These are phyloP conservation scores for Agrochola lychnidis DNA, from an alignment of 2,888 invertebrate genomes.

Conservation along the genomic window DNA sequence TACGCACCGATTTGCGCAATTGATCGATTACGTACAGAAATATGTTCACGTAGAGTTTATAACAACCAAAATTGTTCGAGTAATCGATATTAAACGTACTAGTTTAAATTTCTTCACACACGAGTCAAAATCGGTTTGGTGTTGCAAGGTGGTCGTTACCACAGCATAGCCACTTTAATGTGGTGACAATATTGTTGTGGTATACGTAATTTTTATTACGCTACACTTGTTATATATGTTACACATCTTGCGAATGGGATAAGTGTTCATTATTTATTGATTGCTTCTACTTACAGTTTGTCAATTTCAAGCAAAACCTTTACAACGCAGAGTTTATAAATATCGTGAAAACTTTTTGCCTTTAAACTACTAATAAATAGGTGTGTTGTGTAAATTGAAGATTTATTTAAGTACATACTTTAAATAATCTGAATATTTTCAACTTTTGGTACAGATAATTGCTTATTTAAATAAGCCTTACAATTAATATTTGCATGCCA, in stretches of 20 bases:
- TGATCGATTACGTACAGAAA: constrained; percentile 71
- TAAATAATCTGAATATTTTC: too few species aligned
- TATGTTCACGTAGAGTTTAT: constrained; percentile 68
- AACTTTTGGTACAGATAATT: too few species aligned
- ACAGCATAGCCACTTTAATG: constrained; percentile 51
- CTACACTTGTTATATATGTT: constrained; percentile 24
- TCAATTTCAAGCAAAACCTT: not conserved
- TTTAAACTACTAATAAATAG: not conserved
- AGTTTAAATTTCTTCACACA: constrained; percentile 64
- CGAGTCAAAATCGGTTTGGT: constrained; percentile 51
- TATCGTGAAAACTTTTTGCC: not conserved
- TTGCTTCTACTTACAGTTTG: constrained; percentile 11
- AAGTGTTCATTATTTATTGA: constrained; percentile 37
- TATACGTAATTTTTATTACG: constrained; percentile 44
- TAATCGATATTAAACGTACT: constrained; percentile 59
- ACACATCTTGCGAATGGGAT: constrained; percentile 28
- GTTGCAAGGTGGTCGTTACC: constrained; percentile 55
- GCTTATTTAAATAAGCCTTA: too few species aligned
- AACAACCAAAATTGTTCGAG: constrained; percentile 63
- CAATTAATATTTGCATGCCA: too few species aligned
- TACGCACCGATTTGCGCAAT: constrained; percentile 65
- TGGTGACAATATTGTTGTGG: constrained; percentile 57
- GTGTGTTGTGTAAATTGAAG: too few species aligned
- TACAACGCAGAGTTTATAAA: not conserved
- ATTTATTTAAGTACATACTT: too few species aligned